Conservation (phyloP, 35 echinoderm and acorn worm genomes). For the Diadema setosum region DNA sequence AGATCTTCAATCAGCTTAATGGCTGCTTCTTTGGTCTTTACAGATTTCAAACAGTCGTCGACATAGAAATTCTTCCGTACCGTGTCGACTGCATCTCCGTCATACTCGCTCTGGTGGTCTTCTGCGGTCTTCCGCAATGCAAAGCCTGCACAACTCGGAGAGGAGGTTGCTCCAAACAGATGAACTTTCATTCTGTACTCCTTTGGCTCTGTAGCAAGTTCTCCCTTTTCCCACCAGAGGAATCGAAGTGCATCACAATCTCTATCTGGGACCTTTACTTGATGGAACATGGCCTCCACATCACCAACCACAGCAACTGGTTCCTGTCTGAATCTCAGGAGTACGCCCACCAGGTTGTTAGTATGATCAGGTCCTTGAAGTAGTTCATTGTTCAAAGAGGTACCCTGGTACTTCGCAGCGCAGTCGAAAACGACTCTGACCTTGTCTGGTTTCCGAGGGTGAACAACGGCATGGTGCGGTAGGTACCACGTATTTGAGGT, state of each 20-base stretch:
- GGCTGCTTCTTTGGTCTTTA: constrained; percentile 17
- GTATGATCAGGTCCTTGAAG: constrained; percentile 34
- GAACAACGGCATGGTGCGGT: constrained; percentile 59
- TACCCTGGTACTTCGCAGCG: constrained; percentile 46
- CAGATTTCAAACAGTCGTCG: constrained; percentile 48
- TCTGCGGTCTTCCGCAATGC: constrained; percentile 38
- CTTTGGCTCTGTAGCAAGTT: not conserved
- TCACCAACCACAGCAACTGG: constrained; percentile 26
- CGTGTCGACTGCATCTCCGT: not conserved
- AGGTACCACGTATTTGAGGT: constrained; percentile 27
- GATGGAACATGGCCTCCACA: constrained; percentile 54
- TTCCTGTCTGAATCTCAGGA: constrained; percentile 25
- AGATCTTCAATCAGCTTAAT: not conserved
- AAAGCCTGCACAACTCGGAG: constrained; percentile 41
- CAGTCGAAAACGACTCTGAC: constrained; percentile 64
- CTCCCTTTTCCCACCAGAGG: constrained; percentile 46
- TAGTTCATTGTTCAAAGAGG: constrained; percentile 28
- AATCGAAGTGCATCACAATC: constrained; percentile 27
- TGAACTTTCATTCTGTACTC: constrained; percentile 24
- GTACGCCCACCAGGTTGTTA: constrained; percentile 25
- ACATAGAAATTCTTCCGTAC: constrained; percentile 40
- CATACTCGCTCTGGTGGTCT: not conserved
- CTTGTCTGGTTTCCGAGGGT: constrained; percentile 63
- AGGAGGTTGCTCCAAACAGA: constrained; percentile 37
- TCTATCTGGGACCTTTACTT: constrained; percentile 16